Evolutionary conservation across 2,888 invertebrate species (phyloP).

Genomic region (Agonopterix arenella): DNA sequence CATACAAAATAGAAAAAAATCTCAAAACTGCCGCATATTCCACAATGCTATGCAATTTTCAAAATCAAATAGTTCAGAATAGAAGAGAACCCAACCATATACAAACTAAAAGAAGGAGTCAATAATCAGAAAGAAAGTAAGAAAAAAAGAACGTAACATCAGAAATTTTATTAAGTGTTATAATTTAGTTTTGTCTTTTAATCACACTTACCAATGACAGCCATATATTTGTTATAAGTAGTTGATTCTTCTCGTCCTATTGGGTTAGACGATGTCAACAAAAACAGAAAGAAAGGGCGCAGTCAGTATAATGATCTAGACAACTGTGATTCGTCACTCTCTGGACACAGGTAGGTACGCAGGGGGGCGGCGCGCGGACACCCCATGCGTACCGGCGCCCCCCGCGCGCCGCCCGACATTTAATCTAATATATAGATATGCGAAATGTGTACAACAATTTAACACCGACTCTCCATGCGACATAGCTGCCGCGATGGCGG

Average conservation of each 20-base stretch:
- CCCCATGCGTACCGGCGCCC: slow-evolving; percentile 42
- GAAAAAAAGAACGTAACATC: slow-evolving; percentile 47
- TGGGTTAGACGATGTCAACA: slow-evolving; percentile 82
- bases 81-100: slow-evolving; percentile 35
- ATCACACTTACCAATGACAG: slow-evolving; percentile 93
- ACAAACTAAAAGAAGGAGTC: slow-evolving; percentile 34
- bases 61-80: slow-evolving; percentile 43
- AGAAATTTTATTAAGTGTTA: slow-evolving; percentile 66
- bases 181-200: slow-evolving; percentile 74
- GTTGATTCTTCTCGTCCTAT: slow-evolving; percentile 97
- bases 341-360: slow-evolving; percentile 48
- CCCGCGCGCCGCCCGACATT: slow-evolving; percentile 54
- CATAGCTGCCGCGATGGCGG: slow-evolving; percentile 61
- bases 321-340: slow-evolving; percentile 47
- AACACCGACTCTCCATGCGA: slow-evolving; percentile 73
- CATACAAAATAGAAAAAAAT: slow-evolving; percentile 42
- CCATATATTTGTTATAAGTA: slow-evolving; percentile 96
- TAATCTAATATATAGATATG: slow-evolving; percentile 49
- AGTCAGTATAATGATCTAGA: slow-evolving; percentile 72
- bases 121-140: slow-evolving; percentile 23
- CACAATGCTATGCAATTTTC: slow-evolving; percentile 71
- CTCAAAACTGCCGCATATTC: slow-evolving; percentile 68
- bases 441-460: slow-evolving; percentile 59
- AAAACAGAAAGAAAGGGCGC: slow-evolving; percentile 81
- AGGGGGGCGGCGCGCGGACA: slow-evolving; percentile 49